Evolutionary conservation across 23 tunicate genomes (phyloP), one percentile per base, ranked within the genome.

Genomic region (Trididemnum miniatum): DNA sequence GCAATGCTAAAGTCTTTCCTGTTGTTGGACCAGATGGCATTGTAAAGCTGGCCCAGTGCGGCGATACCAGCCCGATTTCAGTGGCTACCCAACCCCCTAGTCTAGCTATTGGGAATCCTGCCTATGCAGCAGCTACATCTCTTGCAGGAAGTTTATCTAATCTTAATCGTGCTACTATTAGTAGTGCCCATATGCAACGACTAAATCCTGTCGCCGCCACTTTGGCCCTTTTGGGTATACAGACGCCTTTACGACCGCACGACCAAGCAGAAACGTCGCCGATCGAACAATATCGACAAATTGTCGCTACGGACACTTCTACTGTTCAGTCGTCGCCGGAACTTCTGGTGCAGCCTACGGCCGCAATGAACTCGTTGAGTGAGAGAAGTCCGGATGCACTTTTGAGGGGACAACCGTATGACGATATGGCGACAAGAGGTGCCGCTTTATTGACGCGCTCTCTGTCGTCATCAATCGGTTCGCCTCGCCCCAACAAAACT

Each of bases 151-250:
- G 7, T 32, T 37, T 9, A 9, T 4, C n/a, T 3, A 12, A 9
- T 67, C 32, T 31, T 3, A 33, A 24, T 67, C 75, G 38, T 20
- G 20, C 25, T 4, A 28, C 79, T 27, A 23, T 73, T 2, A 15
- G 30, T 2, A 40, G 59, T 29, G 59, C 59, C 31, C 79, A 73
- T 3, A 38, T 40, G 59, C 79, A 73, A 40, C 9, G 59, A 50
- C 34, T 82, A 31, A 82, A 71, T 54, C 86, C 86, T 29, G 79
- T 82, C 0, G 79, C 40, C 2, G 77, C 75, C n/a, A 81, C 84
- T 2, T 39, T 82, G 3, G 86, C 86, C 1, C 34, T 82, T 26
- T 72, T 82, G 1, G 86, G 86, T 1, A 82, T 82, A 1, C 79
- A 35, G 29, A 71, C 78, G 28, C 79, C 86, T 1, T 72, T 71